Evolutionary conservation across 2,797 vertebrate species (phyloP).

Genomic region (Sphaeramia orbicularis): DNA sequence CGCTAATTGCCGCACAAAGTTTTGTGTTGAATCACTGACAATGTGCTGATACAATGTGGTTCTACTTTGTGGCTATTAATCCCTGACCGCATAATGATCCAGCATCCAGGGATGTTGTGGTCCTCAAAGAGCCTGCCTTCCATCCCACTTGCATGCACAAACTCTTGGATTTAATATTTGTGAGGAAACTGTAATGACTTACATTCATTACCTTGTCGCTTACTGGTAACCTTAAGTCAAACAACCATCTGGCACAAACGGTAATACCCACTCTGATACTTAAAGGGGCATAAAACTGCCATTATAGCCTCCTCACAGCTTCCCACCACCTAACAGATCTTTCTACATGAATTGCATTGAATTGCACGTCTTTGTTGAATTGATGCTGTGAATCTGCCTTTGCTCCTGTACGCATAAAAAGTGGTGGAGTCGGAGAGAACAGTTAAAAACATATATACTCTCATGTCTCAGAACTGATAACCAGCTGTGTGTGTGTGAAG

Average conservation of each 20-base stretch:
- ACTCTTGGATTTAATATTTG: conserved; percentile 5
- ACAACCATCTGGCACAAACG: neutral
- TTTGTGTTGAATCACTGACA: conserved; percentile 41
- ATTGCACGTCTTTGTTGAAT: too few relatives aligned
- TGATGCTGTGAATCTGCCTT: too few relatives aligned
- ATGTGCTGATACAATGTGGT: conserved; percentile 24
- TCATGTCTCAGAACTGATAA: neutral
- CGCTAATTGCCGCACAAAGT: conserved; percentile 26
- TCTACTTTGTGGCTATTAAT: conserved; percentile 45
- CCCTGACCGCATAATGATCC: conserved; percentile 24
- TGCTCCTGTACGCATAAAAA: too few relatives aligned
- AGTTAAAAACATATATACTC: neutral
- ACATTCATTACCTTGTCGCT: neutral
- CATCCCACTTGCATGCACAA: neutral
- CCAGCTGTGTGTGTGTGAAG: neutral
- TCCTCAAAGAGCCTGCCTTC: conserved; percentile 24
- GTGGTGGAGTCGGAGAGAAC: too few relatives aligned
- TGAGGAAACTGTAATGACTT: conserved; percentile 11
- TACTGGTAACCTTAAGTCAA: neutral
- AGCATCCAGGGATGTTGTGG: conserved; percentile 12
- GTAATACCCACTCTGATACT: too few relatives aligned
- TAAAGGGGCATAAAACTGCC: too few relatives aligned
- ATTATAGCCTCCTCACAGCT: too few relatives aligned
- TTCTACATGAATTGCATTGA: too few relatives aligned
- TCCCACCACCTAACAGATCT: too few relatives aligned